Evolutionary conservation across 2,797 vertebrate species (phyloP).

Genomic region (Scomberomorus guttatus): DNA sequence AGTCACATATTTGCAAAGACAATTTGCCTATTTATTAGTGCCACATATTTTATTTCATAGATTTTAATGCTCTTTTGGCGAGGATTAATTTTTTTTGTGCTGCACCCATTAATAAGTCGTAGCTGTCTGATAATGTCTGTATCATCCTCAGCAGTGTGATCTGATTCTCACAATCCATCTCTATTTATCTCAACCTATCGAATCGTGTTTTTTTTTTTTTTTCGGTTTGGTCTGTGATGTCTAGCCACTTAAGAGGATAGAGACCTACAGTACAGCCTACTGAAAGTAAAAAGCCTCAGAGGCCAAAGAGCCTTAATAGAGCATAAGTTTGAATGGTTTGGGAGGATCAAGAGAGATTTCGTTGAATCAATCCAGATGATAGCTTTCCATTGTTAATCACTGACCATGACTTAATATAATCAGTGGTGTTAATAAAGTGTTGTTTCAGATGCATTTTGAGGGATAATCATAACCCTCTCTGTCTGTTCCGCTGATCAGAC

Average conservation of each 20-base stretch:
- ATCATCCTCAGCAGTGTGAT: slow-evolving; percentile 63
- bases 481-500: slow-evolving; percentile 69
- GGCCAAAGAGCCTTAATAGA: slow-evolving; percentile 81
- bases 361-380: slow-evolving; percentile 85
- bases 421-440: slow-evolving; percentile 80
- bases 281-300: slow-evolving; percentile 76
- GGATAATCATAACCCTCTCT: slow-evolving; percentile 77
- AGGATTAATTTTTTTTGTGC: slow-evolving; percentile 79
- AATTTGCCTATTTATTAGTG: slow-evolving; percentile 63
- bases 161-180: slow-evolving; percentile 80
- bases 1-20: slow-evolving; percentile 47
- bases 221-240: slow-evolving; percentile 65
- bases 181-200: slow-evolving; percentile 67
- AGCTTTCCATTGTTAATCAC: slow-evolving; percentile 85
- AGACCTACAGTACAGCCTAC: slow-evolving; percentile 65
- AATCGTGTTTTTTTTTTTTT: slow-evolving; percentile 74
- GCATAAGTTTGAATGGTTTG: slow-evolving; percentile 82
- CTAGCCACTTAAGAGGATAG: slow-evolving; percentile 84
- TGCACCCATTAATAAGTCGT: slow-evolving; percentile 72
- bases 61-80: slow-evolving; percentile 76
- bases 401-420: slow-evolving; percentile 82
- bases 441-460: slow-evolving; percentile 79
- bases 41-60: slow-evolving; percentile 52
- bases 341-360: slow-evolving; percentile 84
- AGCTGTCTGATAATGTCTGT: slow-evolving; percentile 74